phyloP scores from a whole-genome alignment of 2,888 invertebrate species.

The Dilophus febrilis region DNA sequence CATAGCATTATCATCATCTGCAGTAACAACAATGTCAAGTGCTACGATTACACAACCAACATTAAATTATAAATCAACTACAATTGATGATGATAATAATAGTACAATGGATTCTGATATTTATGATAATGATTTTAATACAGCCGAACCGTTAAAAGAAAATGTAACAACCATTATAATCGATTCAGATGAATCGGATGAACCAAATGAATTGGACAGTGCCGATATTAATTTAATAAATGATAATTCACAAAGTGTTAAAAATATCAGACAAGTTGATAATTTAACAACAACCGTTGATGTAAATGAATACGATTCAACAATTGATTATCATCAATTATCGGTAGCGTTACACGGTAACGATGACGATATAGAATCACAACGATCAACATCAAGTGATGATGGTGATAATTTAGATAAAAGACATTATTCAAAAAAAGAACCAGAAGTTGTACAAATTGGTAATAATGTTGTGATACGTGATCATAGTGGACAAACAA shows the following conservation, averaged over 20 bases:
- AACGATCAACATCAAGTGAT: not conserved
- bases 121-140: not conserved
- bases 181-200: not conserved
- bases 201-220: slow-evolving; percentile 7
- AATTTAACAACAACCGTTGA: not conserved
- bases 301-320: not conserved
- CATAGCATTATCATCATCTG: not conserved
- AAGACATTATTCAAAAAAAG: not conserved
- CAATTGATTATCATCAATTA: no score
- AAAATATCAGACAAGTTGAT: slow-evolving; percentile 8
- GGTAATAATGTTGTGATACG: slow-evolving; percentile 12
- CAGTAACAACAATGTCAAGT: not conserved
- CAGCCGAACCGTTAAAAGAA: not conserved
- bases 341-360: no score
- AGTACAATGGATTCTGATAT: not conserved
- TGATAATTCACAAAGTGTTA: slow-evolving; percentile 7
- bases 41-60: not conserved
- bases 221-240: slow-evolving; percentile 8
- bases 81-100: not conserved
- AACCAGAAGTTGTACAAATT: slow-evolving; percentile 4
- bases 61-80: no score
- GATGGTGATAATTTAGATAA: not conserved
- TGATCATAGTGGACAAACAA: slow-evolving; percentile 10
- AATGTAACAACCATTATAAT: not conserved
- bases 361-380: not conserved